A percentile compares a stretch with the other conserved stretches of the same genome.
Evolutionary conservation across 2,797 vertebrate genomes (phyloP).

Genomic region (Bovichtus diacanthus): DNA sequence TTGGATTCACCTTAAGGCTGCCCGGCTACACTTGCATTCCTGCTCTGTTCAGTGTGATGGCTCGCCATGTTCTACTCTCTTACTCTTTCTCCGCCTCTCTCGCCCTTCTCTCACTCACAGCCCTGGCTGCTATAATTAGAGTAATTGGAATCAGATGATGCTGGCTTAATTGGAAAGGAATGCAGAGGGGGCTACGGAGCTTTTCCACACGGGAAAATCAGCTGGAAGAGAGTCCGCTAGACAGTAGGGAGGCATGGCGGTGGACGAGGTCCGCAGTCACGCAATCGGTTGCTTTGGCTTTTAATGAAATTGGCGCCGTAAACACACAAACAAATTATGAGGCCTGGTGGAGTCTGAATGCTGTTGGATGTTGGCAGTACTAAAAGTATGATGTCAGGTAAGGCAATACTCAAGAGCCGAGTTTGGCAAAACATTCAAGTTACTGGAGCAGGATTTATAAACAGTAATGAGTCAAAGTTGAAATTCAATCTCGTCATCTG

Average conservation of each 20-base stretch:
- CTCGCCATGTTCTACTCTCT: conserved; percentile 36
- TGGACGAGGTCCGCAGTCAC: conserved; percentile 52
- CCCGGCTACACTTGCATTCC: conserved; percentile 50
- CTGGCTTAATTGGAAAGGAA: conserved; percentile 86
- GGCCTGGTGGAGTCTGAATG: conserved; percentile 28
- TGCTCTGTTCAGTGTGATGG: conserved; percentile 62
- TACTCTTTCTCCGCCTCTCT: conserved; percentile 25
- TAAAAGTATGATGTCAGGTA: conserved; percentile 44
- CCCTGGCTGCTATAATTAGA: conserved; percentile 83
- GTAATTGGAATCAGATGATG: conserved; percentile 86
- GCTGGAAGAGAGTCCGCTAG: conserved; percentile 67
- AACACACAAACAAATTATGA: conserved; percentile 56
- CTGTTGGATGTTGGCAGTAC: conserved; percentile 8
- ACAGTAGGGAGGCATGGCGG: conserved; percentile 48
- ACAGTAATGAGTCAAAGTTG: conserved; percentile 54
- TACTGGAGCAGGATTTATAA: conserved; percentile 48
- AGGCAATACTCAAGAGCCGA: conserved; percentile 24
- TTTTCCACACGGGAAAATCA: conserved; percentile 79
- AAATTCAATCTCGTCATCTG: conserved; percentile 52
- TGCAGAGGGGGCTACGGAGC: conserved; percentile 77
- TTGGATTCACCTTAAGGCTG: conserved; percentile 59
- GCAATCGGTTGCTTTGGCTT: conserved; percentile 61
- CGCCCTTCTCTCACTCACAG: conserved; percentile 55
- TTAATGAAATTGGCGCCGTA: conserved; percentile 55
- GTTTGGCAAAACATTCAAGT: conserved; percentile 44